phyloP scores from a whole-genome alignment of 2,888 invertebrate species.

The Agrotis exclamationis region DNA sequence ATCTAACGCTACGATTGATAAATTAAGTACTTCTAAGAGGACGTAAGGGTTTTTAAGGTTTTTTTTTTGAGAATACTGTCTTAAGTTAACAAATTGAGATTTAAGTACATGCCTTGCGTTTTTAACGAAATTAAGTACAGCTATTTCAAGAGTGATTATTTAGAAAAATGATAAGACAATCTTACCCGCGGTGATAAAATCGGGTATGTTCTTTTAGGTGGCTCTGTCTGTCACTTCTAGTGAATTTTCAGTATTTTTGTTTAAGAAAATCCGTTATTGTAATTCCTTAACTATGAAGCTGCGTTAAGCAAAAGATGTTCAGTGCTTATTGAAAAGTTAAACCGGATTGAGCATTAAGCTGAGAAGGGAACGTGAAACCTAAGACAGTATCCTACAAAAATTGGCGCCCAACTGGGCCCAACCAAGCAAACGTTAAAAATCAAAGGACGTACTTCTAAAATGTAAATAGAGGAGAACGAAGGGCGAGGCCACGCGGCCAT shows the following conservation, averaged over 20 bases:
- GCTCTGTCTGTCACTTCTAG: too few relatives aligned
- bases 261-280: too few relatives aligned
- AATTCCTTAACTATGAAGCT: neutral
- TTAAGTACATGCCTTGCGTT: constrained; percentile 37
- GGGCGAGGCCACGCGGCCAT: constrained; percentile 66
- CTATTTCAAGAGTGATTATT: neutral
- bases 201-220: neutral
- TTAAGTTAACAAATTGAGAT: neutral
- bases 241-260: neutral
- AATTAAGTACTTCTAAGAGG: constrained; percentile 72
- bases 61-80: constrained; percentile 33
- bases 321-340: neutral
- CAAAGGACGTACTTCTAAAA: constrained; percentile 59
- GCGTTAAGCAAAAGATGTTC: neutral
- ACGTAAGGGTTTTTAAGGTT: constrained; percentile 55
- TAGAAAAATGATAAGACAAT: neutral
- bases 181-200: neutral
- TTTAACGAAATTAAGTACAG: constrained; percentile 26
- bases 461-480: constrained; percentile 52
- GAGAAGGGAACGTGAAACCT: neutral
- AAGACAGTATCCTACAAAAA: constrained; percentile 43
- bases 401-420: constrained; percentile 50
- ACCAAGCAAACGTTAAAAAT: constrained; percentile 47
- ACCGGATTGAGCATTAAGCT: too few relatives aligned
- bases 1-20: constrained; percentile 70